A percentile compares a stretch with the other conserved stretches of the same genome.
Conservation (phyloP, 2,888 invertebrate species). For the Plebejus melissa region DNA sequence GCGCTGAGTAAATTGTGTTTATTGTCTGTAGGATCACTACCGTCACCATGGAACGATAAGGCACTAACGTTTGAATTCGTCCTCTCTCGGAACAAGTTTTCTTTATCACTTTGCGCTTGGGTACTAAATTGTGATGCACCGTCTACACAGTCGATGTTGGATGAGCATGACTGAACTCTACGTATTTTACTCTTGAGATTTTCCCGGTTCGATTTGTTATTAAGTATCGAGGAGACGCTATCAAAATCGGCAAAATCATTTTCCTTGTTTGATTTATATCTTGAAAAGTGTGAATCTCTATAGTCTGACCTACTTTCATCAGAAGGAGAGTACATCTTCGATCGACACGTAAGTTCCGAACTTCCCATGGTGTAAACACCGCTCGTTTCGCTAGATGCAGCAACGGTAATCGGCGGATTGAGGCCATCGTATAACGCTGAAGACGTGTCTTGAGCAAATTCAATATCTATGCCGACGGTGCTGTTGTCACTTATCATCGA, state of each 20-base stretch:
- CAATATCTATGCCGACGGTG: slow-evolving; percentile 82
- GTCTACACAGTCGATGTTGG: slow-evolving; percentile 75
- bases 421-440: slow-evolving; percentile 78
- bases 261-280: slow-evolving; percentile 76
- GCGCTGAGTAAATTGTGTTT: slow-evolving; percentile 88
- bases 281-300: slow-evolving; percentile 77
- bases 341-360: slow-evolving; percentile 80
- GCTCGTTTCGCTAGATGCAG: slow-evolving; percentile 89
- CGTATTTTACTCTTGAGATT: slow-evolving; percentile 51
- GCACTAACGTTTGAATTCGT: slow-evolving; percentile 90
- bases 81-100: slow-evolving; percentile 79
- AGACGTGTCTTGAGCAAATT: slow-evolving; percentile 78
- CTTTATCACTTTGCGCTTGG: slow-evolving; percentile 68
- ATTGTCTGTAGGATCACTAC: slow-evolving; percentile 91
- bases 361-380: slow-evolving; percentile 91
- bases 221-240: slow-evolving; percentile 71
- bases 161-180: slow-evolving; percentile 47
- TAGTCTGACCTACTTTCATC: slow-evolving; percentile 68
- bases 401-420: slow-evolving; percentile 77
- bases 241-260: slow-evolving; percentile 73
- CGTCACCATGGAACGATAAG: slow-evolving; percentile 91
- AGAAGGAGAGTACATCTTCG: slow-evolving; percentile 77
- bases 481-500: slow-evolving; percentile 87
- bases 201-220: slow-evolving; percentile 71
- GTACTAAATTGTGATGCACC: slow-evolving; percentile 57